Conservation (phyloP, 2,888 invertebrate genomes). For the Gryllus longicercus region DNA sequence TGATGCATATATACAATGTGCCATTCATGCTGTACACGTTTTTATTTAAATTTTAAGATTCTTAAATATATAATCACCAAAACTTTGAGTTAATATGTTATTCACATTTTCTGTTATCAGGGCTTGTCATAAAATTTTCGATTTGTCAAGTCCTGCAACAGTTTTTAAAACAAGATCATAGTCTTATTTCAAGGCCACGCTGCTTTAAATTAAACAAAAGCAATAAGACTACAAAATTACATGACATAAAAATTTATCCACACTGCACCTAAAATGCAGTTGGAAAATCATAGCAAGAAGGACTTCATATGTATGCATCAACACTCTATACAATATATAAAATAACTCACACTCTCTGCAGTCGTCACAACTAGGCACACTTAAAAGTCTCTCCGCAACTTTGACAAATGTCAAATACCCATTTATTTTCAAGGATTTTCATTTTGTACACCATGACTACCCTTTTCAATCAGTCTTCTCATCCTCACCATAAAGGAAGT, state of each 20-base stretch:
- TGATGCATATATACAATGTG: not conserved
- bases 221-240: constrained; percentile 1
- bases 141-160: constrained; percentile 2
- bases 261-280: not conserved
- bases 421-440: not conserved
- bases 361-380: not conserved
- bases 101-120: constrained; percentile 10
- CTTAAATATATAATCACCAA: not conserved
- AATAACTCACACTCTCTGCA: constrained; percentile 2
- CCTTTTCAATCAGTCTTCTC: constrained; percentile 11
- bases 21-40: not conserved
- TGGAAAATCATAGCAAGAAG: not conserved
- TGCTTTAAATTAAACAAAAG: constrained; percentile 17
- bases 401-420: not conserved
- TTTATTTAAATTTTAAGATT: no score
- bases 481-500: not conserved
- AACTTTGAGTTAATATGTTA: not conserved
- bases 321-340: not conserved
- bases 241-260: not conserved
- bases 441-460: not conserved
- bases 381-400: not conserved
- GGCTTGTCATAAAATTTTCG: not conserved
- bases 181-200: constrained; percentile 17
- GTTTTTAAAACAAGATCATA: not conserved
- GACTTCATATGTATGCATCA: constrained; percentile 1